Percentiles rank a stretch among this genome's conserved stretches.
Conservation (phyloP, 2,888 invertebrate genomes). For the Catocala sponsa region DNA sequence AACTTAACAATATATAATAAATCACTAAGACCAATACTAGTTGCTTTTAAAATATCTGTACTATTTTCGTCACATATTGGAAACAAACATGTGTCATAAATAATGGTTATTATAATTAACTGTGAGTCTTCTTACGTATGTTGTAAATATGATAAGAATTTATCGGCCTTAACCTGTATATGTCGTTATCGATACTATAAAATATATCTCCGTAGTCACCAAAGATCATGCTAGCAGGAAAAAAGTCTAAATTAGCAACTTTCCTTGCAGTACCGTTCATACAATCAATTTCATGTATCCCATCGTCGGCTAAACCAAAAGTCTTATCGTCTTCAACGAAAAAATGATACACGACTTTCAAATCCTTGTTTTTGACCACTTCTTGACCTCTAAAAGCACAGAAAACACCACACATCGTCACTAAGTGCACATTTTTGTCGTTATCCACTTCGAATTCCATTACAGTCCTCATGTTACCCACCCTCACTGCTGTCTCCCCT, state of each 20-base stretch:
- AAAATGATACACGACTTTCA: constrained; percentile 69
- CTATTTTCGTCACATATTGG: too few species aligned
- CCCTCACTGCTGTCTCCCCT: constrained; percentile 60
- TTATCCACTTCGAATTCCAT: constrained; percentile 78
- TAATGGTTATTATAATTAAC: constrained; percentile 11
- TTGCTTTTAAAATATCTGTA: too few species aligned
- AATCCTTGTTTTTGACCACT: constrained; percentile 71
- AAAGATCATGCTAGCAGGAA: constrained; percentile 71
- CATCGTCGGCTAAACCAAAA: constrained; percentile 68
- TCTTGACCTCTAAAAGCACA: constrained; percentile 67
- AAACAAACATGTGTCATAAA: too few species aligned
- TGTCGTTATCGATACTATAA: constrained; percentile 68
- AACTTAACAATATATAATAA: too few species aligned
- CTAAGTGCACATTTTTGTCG: constrained; percentile 71
- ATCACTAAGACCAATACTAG: too few species aligned
- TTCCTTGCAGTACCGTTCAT: constrained; percentile 73
- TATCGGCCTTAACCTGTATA: constrained; percentile 75
- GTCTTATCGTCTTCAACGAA: constrained; percentile 68
- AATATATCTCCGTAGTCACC: constrained; percentile 82
- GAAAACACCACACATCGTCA: constrained; percentile 77
- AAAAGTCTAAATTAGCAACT: constrained; percentile 66
- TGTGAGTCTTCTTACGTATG: constrained; percentile 56
- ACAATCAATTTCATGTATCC: constrained; percentile 73
- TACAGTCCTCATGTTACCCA: constrained; percentile 69
- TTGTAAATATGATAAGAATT: constrained; percentile 74